A percentile compares a stretch with the other conserved stretches of the same genome.
Evolutionary conservation across 2,888 invertebrate species (phyloP).

Genomic region (Linnaemya tessellans): DNA sequence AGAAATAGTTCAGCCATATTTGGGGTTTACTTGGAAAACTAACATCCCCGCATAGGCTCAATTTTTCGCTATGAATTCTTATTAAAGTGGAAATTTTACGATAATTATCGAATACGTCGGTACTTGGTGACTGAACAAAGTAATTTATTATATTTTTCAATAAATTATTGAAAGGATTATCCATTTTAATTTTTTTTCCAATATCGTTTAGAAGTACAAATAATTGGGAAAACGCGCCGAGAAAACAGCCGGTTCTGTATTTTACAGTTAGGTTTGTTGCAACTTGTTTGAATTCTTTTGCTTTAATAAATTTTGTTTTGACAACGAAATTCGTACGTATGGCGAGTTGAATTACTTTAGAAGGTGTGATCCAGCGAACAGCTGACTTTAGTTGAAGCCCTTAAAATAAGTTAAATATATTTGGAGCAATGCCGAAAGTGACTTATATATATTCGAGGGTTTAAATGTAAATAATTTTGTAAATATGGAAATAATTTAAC

Average conservation of each 20-base stretch:
- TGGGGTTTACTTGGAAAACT: slow-evolving; percentile 86
- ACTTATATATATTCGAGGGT: too few species aligned
- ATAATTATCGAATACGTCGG: background rate
- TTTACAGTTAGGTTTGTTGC: slow-evolving; percentile 31
- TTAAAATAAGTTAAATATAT: too few species aligned
- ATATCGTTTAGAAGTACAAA: background rate
- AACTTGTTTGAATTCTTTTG: background rate
- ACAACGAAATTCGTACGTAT: background rate
- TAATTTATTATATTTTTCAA: slow-evolving; percentile 52
- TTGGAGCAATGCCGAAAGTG: too few species aligned
- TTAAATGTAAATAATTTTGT: too few species aligned
- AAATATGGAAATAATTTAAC: too few species aligned
- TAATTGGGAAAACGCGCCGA: background rate
- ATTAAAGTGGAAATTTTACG: slow-evolving; percentile 79
- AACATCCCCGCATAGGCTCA: slow-evolving; percentile 86
- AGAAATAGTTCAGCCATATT: slow-evolving; percentile 85
- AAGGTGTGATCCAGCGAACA: too few species aligned
- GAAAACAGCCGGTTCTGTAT: background rate
- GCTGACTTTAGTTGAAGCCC: too few species aligned
- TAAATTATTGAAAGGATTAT: slow-evolving; percentile 63
- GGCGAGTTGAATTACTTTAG: too few species aligned
- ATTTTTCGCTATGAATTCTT: slow-evolving; percentile 86
- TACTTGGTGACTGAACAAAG: slow-evolving; percentile 33
- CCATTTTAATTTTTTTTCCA: slow-evolving; percentile 51
- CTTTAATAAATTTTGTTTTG: background rate